These are phyloP conservation scores for Hydrochoerus hydrochaeris DNA, from an alignment of 2,113 vertebrate species.

Conservation along the genomic window DNA sequence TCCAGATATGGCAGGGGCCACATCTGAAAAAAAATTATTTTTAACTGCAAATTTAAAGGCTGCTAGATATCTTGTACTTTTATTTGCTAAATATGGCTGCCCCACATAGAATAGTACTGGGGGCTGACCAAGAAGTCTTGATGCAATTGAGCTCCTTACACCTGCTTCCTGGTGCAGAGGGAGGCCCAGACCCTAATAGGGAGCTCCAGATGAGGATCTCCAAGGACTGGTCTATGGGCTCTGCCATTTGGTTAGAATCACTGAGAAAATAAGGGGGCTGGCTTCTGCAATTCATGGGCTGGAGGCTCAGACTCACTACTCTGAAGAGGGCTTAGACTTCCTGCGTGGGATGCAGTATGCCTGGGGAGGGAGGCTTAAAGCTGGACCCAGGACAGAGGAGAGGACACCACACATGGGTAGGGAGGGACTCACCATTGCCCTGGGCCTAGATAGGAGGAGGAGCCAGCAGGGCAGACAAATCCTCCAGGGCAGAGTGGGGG, in stretches of 20 bases:
- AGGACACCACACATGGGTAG: neutral
- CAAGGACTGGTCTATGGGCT: neutral
- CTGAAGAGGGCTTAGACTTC: neutral
- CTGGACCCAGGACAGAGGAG: neutral
- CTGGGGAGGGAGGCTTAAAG: neutral
- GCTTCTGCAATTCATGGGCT: neutral
- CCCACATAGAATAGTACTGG: neutral
- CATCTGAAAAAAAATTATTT: neutral
- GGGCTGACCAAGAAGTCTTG: neutral
- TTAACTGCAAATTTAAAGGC: neutral
- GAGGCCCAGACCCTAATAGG: neutral
- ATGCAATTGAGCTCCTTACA: neutral
- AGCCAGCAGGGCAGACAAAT: conserved; percentile 92
- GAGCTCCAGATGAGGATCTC: neutral
- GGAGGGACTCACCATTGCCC: conserved; percentile 89
- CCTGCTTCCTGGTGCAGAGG: neutral
- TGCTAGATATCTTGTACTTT: neutral
- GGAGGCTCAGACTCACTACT: neutral
- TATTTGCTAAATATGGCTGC: neutral
- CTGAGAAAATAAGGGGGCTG: neutral
- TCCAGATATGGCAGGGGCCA: neutral
- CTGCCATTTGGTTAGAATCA: neutral
- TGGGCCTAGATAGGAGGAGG: conserved; percentile 86
- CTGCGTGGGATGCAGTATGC: neutral
- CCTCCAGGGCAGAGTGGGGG: conserved; percentile 91